Conservation (phyloP, 1,140 invertebrate genomes). For the Papilio polyxenes region DNA sequence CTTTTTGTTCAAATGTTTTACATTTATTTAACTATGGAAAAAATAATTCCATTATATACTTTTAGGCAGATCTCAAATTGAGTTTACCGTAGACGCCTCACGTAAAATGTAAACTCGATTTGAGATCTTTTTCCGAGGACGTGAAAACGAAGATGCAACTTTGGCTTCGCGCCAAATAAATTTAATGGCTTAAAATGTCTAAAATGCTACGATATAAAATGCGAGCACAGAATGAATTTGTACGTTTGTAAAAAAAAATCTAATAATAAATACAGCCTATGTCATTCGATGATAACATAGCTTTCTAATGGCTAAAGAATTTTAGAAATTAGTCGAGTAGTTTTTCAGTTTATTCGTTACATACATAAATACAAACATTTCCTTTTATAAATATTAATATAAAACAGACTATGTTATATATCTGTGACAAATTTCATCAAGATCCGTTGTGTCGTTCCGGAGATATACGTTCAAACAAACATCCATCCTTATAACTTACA, state of each 20-base stretch:
- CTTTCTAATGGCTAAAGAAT: too few species aligned
- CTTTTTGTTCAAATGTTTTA: too few species aligned
- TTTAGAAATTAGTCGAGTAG: too few species aligned
- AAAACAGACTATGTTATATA: too few species aligned
- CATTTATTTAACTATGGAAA: not conserved
- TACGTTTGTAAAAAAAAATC: not conserved
- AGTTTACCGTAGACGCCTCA: not conserved
- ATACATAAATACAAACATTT: too few species aligned
- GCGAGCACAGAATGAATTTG: not conserved
- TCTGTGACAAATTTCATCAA: too few species aligned
- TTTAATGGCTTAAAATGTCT: constrained; percentile 10
- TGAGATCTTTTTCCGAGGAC: constrained; percentile 4
- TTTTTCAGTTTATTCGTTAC: too few species aligned
- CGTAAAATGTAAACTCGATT: constrained; percentile 3
- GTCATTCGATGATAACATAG: too few species aligned
- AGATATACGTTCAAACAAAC: too few species aligned
- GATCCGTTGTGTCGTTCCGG: too few species aligned
- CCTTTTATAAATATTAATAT: too few species aligned
- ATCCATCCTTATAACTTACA: too few species aligned
- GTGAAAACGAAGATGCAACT: constrained; percentile 2
- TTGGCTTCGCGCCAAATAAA: not conserved
- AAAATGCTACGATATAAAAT: constrained; percentile 14
- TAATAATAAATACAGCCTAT: not conserved
- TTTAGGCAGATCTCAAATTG: not conserved
- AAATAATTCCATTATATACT: not conserved